A percentile compares a stretch with the other conserved stretches of the same genome.
These are phyloP conservation scores for Heterocephalus glaber DNA, from an alignment of 2,113 vertebrate genomes.

Conservation along the genomic window DNA sequence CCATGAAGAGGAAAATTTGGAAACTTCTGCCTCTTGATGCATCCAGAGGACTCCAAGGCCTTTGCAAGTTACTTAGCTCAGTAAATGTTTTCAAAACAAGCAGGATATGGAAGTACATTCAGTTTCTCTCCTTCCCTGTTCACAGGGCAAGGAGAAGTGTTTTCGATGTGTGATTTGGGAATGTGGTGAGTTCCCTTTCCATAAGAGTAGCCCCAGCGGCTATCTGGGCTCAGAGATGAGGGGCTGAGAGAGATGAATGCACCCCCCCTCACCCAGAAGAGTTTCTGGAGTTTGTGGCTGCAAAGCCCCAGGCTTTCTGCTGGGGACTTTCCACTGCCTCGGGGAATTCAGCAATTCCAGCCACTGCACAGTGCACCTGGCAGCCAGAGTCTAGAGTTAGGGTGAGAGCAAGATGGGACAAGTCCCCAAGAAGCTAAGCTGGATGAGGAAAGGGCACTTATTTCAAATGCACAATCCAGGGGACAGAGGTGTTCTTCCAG, in stretches of 20 bases:
- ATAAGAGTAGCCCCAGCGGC: neutral
- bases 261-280: too few species aligned
- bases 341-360: neutral
- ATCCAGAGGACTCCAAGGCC: neutral
- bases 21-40: too few species aligned
- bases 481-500: neutral
- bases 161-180: fast-evolving
- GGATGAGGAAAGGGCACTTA: neutral
- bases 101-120: too few species aligned
- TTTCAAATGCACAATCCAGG: neutral
- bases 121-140: too few species aligned
- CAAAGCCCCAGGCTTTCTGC: neutral
- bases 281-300: neutral
- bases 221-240: neutral
- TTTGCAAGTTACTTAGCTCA: neutral
- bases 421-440: neutral
- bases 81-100: neutral
- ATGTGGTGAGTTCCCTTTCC: neutral
- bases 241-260: neutral
- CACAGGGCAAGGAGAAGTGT: fast-evolving
- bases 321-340: fast-evolving
- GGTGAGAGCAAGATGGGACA: neutral
- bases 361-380: neutral
- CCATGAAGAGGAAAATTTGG: neutral
- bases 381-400: neutral